Evolutionary conservation across 2,888 invertebrate species (phyloP), one percentile per base, ranked within the genome.

Genomic region (Epinotia brunnichana): DNA sequence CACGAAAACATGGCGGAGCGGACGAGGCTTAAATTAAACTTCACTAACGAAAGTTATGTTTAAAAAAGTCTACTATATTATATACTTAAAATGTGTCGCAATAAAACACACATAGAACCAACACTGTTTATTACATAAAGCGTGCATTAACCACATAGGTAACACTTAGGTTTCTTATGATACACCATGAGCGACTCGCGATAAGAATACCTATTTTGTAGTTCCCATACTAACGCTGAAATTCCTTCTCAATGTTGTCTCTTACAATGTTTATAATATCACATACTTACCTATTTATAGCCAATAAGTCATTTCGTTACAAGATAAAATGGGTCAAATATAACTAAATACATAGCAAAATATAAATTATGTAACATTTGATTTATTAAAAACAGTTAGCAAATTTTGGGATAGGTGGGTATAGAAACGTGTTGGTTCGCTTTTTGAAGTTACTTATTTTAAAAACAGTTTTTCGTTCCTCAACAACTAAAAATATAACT

Each of bases 51-150:
- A n/a, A n/a, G n/a, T n/a, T n/a, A n/a, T n/a, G n/a, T n/a, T n/a
- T n/a, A n/a, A n/a, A n/a, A n/a, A n/a, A n/a, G n/a, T n/a, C n/a
- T n/a, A n/a, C n/a, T n/a, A n/a, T n/a, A n/a, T n/a, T n/a, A n/a
- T n/a, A n/a, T n/a, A n/a, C n/a, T n/a, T n/a, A n/a, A n/a, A n/a
- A 29, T 29, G 3, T 29, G 29, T 29, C 29, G 29, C 29, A 62
- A 48, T 53, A 39, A 64, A 64, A 54, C 66, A 41, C 21, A 3
- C 35, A 41, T 56, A 11, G 39, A 66, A 41, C 41, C 54, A 66
- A 41, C 66, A 66, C 21, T 41, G 54, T 66, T 66, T 66, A 66
- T 66, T 66, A n/a, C n/a, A 15, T 13, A 24, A n/a, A n/a, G 15
- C 2, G 13, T 53, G 17, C 9, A 17, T 15, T n/a, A 48, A 48